phyloP scores from a whole-genome alignment of 2,888 invertebrate genomes.

The Sinopyrophorus schimmeli region DNA sequence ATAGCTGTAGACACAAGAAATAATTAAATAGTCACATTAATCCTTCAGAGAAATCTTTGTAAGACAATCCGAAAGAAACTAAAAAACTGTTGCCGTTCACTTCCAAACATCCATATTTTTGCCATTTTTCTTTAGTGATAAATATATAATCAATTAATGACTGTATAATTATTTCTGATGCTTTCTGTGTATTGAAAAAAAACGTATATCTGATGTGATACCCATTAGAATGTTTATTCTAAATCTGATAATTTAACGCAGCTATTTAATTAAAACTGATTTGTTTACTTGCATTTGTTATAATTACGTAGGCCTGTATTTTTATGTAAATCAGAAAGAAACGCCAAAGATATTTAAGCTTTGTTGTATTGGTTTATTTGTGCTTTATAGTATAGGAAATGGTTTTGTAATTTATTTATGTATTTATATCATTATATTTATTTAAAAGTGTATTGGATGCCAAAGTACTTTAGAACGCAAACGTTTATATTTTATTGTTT shows the following conservation, averaged over 20 bases:
- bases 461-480: constrained; percentile 26
- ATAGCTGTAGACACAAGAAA: constrained; percentile 48
- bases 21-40: constrained; percentile 43
- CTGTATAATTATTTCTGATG: constrained; percentile 49
- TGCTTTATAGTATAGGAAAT: constrained; percentile 19
- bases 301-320: constrained; percentile 16
- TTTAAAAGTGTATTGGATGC: constrained; percentile 24
- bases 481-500: constrained; percentile 11
- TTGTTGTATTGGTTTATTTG: constrained; percentile 25
- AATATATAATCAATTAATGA: constrained; percentile 38
- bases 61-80: constrained; percentile 25
- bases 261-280: constrained; percentile 11
- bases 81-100: no score
- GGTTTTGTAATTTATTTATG: constrained; percentile 12
- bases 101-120: no score
- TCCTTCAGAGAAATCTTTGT: constrained; percentile 15
- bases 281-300: constrained; percentile 4
- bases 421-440: constrained; percentile 16
- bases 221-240: constrained; percentile 39
- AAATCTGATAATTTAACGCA: constrained; percentile 16
- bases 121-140: no score
- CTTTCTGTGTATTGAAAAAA: constrained; percentile 50
- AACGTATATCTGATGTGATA: constrained; percentile 52
- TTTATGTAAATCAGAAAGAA: constrained; percentile 17
- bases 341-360: constrained; percentile 28